Base-by-base conservation (phyloP, 1,140 invertebrate genomes). In the Mercenaria mercenaria region DNA sequence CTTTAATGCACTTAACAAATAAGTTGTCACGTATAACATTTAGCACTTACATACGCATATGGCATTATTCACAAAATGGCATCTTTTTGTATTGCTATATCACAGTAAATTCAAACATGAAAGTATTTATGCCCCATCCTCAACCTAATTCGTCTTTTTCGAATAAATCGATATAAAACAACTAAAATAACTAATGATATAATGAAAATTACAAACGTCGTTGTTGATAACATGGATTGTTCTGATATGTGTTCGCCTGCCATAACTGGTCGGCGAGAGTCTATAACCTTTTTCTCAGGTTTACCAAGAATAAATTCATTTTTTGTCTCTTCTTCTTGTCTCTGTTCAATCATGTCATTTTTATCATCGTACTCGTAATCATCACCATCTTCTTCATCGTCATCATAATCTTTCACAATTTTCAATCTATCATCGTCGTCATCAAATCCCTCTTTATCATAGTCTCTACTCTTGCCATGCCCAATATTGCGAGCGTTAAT, bases 341-440 rank as follows among this genome's bases (percentile, higher is more conserved):
- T 52, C 56, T 77, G 72, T 39, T 84, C 80, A 79, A 83, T 83
- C 43, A 83, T 77, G 56, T 89, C 80, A 83, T 89, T 83, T 69
- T 89, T 61, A 81, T 90, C 83, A 81, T 90, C 72, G 84, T 80
- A 81, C 61, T 91, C 84, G 43, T 72, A 74, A 32, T 82, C 82
- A 56, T 90, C 85, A 23, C 88, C 69, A 18, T 87, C 43, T 64
- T 85, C 52, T 39, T 87, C 79, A 76, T 88, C 83, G 74, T 88
- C 91, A 72, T 84, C 43, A 82, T 47, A 77, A 56, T 91, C 84
- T 72, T 92, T 91, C 26, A 83, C 83, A 8, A 37, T 29, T 43
- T 88, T 76, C 23, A 87, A 47, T 1, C 74, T 64, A 29, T 90
- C 87, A 20, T 91, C 84, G 29, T 91, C 84, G 18, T 79, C 88